Conservation (phyloP, 2,888 invertebrate species). For the Metallyticus violacea region DNA sequence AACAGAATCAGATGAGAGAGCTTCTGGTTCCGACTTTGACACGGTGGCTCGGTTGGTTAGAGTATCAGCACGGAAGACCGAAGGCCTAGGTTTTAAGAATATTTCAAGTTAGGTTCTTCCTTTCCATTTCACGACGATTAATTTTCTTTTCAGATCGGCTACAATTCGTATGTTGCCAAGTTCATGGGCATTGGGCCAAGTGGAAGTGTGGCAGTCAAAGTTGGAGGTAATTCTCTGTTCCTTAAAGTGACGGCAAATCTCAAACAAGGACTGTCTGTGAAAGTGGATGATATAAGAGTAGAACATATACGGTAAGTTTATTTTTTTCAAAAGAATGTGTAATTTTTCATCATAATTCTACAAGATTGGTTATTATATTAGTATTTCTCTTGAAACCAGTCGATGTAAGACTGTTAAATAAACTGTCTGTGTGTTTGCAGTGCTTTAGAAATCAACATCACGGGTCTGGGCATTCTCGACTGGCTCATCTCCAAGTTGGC, state of each 20-base stretch:
- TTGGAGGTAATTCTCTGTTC: slow-evolving; percentile 4
- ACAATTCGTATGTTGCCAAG: background rate
- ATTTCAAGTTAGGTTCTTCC: too few species aligned
- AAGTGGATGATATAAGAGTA: background rate
- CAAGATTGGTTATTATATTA: too few species aligned
- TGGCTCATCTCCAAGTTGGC: slow-evolving; percentile 11
- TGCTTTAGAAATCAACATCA: background rate
- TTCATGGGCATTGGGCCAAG: slow-evolving; percentile 17
- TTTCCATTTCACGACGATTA: too few species aligned
- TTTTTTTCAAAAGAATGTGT: too few species aligned
- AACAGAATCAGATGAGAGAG: too few species aligned
- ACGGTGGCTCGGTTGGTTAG: too few species aligned
- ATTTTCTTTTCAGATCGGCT: slow-evolving; percentile 8
- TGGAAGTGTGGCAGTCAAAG: background rate
- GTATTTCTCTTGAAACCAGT: too few species aligned
- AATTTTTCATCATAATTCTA: too few species aligned
- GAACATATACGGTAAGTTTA: background rate
- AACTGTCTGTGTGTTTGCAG: background rate
- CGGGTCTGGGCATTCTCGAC: slow-evolving; percentile 16
- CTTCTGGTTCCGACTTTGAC: too few species aligned
- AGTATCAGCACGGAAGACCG: too few species aligned
- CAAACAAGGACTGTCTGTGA: background rate
- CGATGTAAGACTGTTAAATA: too few species aligned
- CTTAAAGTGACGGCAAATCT: background rate
- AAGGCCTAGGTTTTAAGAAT: too few species aligned